Percentiles rank a stretch among this genome's conserved stretches.
phyloP scores from a whole-genome alignment of 2,113 vertebrate genomes.

The Corythornis vintsioides region DNA sequence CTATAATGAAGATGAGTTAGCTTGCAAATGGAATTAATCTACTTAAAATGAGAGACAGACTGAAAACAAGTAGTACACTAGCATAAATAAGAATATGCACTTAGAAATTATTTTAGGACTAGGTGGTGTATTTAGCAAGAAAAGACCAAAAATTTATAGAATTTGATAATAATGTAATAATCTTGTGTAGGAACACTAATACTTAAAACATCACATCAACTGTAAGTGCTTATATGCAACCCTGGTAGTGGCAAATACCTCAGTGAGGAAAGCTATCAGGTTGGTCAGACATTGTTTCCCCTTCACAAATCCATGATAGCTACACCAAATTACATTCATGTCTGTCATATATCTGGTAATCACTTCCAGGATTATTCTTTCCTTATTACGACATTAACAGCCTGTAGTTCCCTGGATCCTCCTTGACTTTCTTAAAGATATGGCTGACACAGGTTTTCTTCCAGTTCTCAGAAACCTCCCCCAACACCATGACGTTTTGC shows the following conservation, averaged over 20 bases:
- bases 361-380: neutral
- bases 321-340: neutral
- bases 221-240: neutral
- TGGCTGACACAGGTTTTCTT: neutral
- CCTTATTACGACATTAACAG: neutral
- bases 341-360: neutral
- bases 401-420: neutral
- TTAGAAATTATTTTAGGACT: neutral
- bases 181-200: neutral
- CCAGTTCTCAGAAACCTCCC: neutral
- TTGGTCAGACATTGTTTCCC: neutral
- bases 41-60: neutral
- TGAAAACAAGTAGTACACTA: neutral
- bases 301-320: neutral
- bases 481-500: neutral
- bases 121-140: neutral
- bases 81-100: neutral
- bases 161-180: neutral
- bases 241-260: neutral
- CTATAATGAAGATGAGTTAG: neutral
- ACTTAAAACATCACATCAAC: neutral
- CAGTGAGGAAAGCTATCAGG: neutral
- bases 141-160: neutral
- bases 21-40: neutral
- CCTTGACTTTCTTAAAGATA: neutral